phyloP scores from a whole-genome alignment of 2,113 vertebrate species.

The Ondatra zibethicus region DNA sequence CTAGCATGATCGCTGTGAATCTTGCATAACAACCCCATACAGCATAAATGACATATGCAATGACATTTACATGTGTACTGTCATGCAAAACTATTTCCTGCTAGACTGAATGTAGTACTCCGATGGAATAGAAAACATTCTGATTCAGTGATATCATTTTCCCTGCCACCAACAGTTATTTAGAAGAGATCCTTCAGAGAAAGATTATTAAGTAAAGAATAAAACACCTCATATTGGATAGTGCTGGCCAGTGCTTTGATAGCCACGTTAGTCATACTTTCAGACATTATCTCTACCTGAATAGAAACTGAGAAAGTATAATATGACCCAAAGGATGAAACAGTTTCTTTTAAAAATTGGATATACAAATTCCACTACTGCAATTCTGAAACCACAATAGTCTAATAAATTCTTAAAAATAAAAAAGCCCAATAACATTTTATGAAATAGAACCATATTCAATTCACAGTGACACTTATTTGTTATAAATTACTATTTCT shows the following conservation, averaged over 20 bases:
- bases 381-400: conserved; percentile 66
- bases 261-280: conserved; percentile 75
- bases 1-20: conserved; percentile 82
- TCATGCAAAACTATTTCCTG: conserved; percentile 92
- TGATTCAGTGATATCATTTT: conserved; percentile 85
- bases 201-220: conserved; percentile 80
- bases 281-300: conserved; percentile 66
- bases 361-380: conserved; percentile 63
- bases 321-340: conserved; percentile 61
- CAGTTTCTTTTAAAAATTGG: conserved; percentile 61
- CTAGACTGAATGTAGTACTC: conserved; percentile 87
- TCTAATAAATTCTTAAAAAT: conserved; percentile 72
- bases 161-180: conserved; percentile 82
- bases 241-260: conserved; percentile 77
- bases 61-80: conserved; percentile 94
- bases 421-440: conserved; percentile 67
- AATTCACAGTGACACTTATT: conserved; percentile 51
- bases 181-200: conserved; percentile 81
- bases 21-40: conserved; percentile 83
- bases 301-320: conserved; percentile 74
- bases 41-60: conserved; percentile 90
- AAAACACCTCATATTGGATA: conserved; percentile 79
- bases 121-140: conserved; percentile 82
- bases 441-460: conserved; percentile 55
- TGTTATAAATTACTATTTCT: conserved; percentile 59